Evolutionary conservation across 1,140 invertebrate genomes (phyloP), one percentile per base, ranked within the genome.

Genomic region (Drosophila mojavensis): DNA sequence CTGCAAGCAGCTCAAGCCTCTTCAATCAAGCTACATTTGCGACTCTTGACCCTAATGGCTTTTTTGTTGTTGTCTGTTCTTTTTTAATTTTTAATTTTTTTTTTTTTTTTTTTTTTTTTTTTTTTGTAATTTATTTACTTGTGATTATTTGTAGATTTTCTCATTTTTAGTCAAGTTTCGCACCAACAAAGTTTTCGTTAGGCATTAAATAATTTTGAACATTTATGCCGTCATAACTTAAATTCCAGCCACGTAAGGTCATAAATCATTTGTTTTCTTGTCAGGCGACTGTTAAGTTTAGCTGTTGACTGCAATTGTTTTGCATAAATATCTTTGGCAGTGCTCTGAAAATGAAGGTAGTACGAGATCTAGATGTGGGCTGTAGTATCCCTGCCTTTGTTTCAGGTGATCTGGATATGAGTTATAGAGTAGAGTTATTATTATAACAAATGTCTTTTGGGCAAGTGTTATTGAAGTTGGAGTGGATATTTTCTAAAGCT

Each of bases 201-300:
- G 41, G 13, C 71, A 75, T 69, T 48, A 71, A 70, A 26, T 39
- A 45, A 65, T 53, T 41, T 69, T 24, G 36, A 69, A 65, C 64
- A 47, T 79, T 69, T 64, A 60, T 73, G 61, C 55, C 59, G 48
- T 58, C 69, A 75, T 75, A 78, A 78, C 65, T 75, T 48, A 69
- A 50, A 64, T 75, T 70, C 50, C 56, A 50, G 64, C 28, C n/a
- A 62, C 20, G 47, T 36, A 39, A 39, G 58, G 54, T 36, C 48
- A 64, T 76, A 79, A 72, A 76, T 76, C 67, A 76, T 50, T 60
- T 53, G 47, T 51, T 30, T 64, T 63, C 15, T 55, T 39, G 36
- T 43, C 13, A 13, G 28, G 64, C 15, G 45, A 33, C 51, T 54
- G 48, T 33, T 51, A 74, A 30, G 13, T 17, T 73, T 77, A 53